Evolutionary conservation across 1,140 invertebrate species (phyloP), one percentile per base, ranked within the genome.

Genomic region (Drosophila tristis): DNA sequence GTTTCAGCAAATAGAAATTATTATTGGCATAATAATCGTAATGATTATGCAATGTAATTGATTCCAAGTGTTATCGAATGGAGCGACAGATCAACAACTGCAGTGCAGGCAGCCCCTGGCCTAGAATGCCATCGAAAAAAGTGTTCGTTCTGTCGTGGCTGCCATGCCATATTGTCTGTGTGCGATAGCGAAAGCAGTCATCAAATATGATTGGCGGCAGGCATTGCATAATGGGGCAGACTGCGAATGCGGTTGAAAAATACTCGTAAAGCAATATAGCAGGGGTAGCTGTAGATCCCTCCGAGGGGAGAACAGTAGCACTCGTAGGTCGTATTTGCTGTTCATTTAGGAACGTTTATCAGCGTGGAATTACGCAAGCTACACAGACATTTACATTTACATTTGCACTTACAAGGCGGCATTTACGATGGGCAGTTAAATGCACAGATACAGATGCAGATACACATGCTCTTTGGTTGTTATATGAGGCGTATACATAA

Each of bases 331-430:
- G 35, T 39, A 85, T 76, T 80, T 85, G 67, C 61, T 63, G 56
- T 86, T 82, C 71, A 59, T 75, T 82, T 65, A 64, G 75, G 48
- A 79, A 49, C 66, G 45, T 82, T 87, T 87, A 87, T 87, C 84
- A 86, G 75, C 53, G 31, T 13, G 53, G 42, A 43, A 61, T 89
- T 87, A 87, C 79, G 78, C 78, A 87, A 85, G 86, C 59, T 25
- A 56, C 20, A 51, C 15, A 42, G 25, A 39, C 25, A 35, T 44
- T 50, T 31, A 39, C 8, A 20, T 0, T 20, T n/a, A 47, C 23
- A 53, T 48, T 63, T 78, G 25, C 72, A 65, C 45, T 23, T 13
- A 13, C 35, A 39, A 11, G 35, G 35, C 35, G 35, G 35, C 35
- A 39, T 39, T 39, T 39, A 11, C 35, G 35, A 39, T 11, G 35